A percentile compares a stretch with the other conserved stretches of the same genome.
These are phyloP conservation scores for Axea sp. DNA, from an alignment of 2,888 invertebrate species.

Conservation along the genomic window DNA sequence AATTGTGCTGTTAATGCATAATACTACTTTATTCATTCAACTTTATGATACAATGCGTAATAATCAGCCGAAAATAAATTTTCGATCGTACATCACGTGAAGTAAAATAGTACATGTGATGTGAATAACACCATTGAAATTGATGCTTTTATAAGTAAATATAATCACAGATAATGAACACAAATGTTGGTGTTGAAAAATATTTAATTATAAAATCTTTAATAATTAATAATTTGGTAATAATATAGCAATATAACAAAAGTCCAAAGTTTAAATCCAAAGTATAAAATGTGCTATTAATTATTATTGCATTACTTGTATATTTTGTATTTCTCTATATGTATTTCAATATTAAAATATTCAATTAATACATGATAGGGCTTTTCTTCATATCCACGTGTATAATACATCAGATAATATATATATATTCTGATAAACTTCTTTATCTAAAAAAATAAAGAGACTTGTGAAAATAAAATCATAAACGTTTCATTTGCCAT, in stretches of 20 bases:
- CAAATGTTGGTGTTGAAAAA: conserved; percentile 26
- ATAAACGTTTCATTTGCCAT: no score
- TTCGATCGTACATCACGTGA: not conserved
- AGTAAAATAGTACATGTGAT: conserved; percentile 24
- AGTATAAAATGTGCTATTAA: conserved; percentile 28
- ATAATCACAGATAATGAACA: not conserved
- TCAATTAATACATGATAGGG: no score
- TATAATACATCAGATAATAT: no score
- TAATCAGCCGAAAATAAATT: conserved; percentile 4
- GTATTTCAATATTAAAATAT: no score
- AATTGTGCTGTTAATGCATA: conserved; percentile 19
- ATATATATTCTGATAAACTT: no score
- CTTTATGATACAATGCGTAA: conserved; percentile 11
- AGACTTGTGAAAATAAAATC: not conserved
- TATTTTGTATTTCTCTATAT: conserved; percentile 1
- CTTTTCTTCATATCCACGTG: no score
- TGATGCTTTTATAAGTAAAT: conserved; percentile 41
- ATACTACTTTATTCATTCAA: conserved; percentile 6
- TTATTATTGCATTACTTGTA: conserved; percentile 18
- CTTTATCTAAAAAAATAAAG: no score
- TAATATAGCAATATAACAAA: no score
- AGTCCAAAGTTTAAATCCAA: no score
- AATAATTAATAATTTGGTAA: no score
- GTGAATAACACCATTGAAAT: conserved; percentile 35
- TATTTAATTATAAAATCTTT: not conserved